These are phyloP conservation scores for Genyomyrus donnyi DNA, from an alignment of 2,113 vertebrate species.

Conservation along the genomic window DNA sequence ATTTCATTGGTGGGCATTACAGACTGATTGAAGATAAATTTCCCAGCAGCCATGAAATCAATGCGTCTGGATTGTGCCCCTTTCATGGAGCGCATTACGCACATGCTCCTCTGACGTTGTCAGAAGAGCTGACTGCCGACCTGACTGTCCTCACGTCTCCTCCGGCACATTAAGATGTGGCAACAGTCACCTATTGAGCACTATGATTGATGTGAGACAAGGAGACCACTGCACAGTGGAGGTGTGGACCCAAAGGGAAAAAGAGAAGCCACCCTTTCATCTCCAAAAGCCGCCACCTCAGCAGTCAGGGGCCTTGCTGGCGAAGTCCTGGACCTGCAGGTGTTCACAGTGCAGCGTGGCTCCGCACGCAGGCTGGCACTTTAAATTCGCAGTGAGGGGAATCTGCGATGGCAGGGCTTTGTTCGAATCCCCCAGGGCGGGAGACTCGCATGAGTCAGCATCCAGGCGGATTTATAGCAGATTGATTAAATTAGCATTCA, in stretches of 20 bases:
- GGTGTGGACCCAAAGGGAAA: slow-evolving; percentile 26
- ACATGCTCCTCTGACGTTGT: no score
- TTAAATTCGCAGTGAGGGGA: slow-evolving; percentile 16
- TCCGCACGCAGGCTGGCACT: slow-evolving; percentile 4
- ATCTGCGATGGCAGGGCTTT: slow-evolving; percentile 55
- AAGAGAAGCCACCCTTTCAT: neutral
- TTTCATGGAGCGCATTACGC: neutral
- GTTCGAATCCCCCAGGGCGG: slow-evolving; percentile 53
- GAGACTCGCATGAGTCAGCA: slow-evolving; percentile 81
- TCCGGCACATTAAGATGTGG: neutral
- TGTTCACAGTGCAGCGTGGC: slow-evolving; percentile 22
- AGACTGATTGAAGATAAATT: slow-evolving; percentile 38
- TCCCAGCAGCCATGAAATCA: slow-evolving; percentile 30
- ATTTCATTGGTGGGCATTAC: slow-evolving; percentile 22
- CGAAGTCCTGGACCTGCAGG: slow-evolving; percentile 18
- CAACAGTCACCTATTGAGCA: neutral
- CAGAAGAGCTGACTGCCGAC: neutral
- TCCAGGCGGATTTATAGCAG: slow-evolving; percentile 74
- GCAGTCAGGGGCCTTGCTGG: slow-evolving; percentile 14
- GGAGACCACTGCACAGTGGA: neutral
- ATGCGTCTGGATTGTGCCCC: slow-evolving; percentile 29
- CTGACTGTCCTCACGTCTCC: neutral
- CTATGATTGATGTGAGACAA: slow-evolving; percentile 36
- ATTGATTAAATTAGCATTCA: slow-evolving; percentile 93
- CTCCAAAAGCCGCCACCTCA: slow-evolving; percentile 31